phyloP scores from a whole-genome alignment of 1,140 invertebrate genomes.

The Heliconius nattereri region DNA sequence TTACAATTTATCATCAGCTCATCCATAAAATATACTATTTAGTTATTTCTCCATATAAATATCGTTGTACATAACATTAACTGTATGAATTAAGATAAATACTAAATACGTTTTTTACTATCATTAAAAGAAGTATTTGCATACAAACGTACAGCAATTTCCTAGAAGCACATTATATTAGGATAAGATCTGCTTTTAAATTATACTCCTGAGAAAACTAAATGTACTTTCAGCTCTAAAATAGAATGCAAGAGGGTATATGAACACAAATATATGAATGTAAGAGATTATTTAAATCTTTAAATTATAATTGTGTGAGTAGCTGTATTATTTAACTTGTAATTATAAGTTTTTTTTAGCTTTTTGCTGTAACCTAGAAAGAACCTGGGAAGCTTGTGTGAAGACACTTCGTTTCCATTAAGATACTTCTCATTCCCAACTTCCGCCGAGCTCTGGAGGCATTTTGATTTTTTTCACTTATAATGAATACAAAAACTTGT shows the following conservation, averaged over 20 bases:
- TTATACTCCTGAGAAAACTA: slow-evolving; percentile 40
- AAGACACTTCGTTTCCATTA: too few species aligned
- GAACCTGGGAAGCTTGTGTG: too few species aligned
- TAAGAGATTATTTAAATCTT: not conserved
- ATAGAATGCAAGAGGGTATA: slow-evolving; percentile 16
- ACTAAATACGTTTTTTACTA: slow-evolving; percentile 25
- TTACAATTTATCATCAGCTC: too few species aligned
- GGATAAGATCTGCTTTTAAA: slow-evolving; percentile 44
- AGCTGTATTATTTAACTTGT: too few species aligned
- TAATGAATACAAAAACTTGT: too few species aligned
- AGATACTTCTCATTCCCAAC: too few species aligned
- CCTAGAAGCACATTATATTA: slow-evolving; percentile 43
- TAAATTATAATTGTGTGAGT: too few species aligned
- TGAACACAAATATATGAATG: slow-evolving; percentile 1
- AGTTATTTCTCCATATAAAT: not conserved
- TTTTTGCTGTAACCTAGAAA: too few species aligned
- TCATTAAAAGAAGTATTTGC: slow-evolving; percentile 38
- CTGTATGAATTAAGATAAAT: not conserved
- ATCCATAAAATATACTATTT: too few species aligned
- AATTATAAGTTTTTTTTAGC: too few species aligned
- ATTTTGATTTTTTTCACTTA: too few species aligned
- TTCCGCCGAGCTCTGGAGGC: too few species aligned
- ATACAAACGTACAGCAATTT: slow-evolving; percentile 44
- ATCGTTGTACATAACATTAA: not conserved
- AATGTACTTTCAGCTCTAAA: slow-evolving; percentile 21